Base-by-base conservation (phyloP, 2,888 invertebrate genomes). In the Ectobius pallidus region DNA sequence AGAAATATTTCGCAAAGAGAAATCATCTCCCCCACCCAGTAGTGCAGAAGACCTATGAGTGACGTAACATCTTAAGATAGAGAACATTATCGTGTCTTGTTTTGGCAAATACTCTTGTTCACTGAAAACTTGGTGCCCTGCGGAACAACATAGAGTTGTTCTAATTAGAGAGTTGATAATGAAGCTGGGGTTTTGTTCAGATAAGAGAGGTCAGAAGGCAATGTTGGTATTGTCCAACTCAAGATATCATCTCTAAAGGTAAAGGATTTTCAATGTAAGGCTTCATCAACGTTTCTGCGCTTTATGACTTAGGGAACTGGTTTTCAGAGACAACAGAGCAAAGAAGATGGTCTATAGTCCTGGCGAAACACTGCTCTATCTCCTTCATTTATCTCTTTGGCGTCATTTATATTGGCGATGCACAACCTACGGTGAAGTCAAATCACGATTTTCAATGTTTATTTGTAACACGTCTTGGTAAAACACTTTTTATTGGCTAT, bases 171-270 rank as follows among this genome's bases (percentile, higher is more conserved):
- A 39, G 6, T 39, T 39, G 14, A 14, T 39, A 39, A 39, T 39
- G 39, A 39, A 14, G n/a, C n/a, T n/a, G n/a, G n/a, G n/a, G n/a
- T n/a, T n/a, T n/a, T n/a, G n/a, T n/a, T n/a, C n/a, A n/a, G n/a
- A n/a, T n/a, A 9, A 58, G 30, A 1, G 30, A 58, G 58, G n/a
- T n/a, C 30, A 30, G 58, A 11, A 34, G 34, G 34, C 9, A 2
- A 14, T 58, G 30, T n/a, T 2, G 58, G 58, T 30, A 30, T 52
- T 52, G 52, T 52, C 52, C 52, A 11, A 6, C 30, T 14, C n/a
- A 25, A 58, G 58, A 58, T 58, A 58, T 58, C 30, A 30, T 30
- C 58, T 58, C n/a, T 30, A 58, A 58, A n/a, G n/a, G n/a, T 11
- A 34, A 46, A 30, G 30, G 58, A 25, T 4, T 55, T 22, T 58